These are phyloP conservation scores for Tenualosa ilisha DNA, from an alignment of 2,797 vertebrate species.

Conservation along the genomic window DNA sequence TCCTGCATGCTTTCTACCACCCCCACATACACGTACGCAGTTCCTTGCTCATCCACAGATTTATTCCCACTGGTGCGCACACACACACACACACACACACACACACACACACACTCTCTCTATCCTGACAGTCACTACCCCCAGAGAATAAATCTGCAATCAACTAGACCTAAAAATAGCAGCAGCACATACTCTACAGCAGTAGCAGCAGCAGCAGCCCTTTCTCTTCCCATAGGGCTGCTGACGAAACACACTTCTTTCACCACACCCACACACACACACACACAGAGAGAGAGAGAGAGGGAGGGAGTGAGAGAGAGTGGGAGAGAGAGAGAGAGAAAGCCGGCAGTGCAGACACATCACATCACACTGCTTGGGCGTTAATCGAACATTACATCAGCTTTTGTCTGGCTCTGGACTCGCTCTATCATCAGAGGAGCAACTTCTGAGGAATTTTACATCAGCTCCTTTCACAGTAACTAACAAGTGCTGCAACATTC, in stretches of 20 bases:
- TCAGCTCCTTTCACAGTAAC: not conserved
- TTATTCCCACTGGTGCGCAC: constrained; percentile 14
- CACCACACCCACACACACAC: constrained; percentile 47
- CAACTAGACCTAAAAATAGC: constrained; percentile 78
- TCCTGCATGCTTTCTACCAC: not conserved
- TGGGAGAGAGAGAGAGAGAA: no score
- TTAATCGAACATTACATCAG: constrained; percentile 14
- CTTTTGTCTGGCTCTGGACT: not conserved
- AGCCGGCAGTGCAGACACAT: not conserved
- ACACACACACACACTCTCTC: constrained; percentile 26
- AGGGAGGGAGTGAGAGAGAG: no score
- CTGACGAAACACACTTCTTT: constrained; percentile 26
- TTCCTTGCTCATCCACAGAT: constrained; percentile 45
- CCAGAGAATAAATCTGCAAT: constrained; percentile 79
- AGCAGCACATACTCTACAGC: constrained; percentile 47
- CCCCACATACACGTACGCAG: constrained; percentile 42
- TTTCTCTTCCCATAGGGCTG: constrained; percentile 44
- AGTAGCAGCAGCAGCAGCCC: not conserved
- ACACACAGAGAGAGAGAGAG: not conserved
- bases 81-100: constrained; percentile 39
- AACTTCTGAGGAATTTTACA: not conserved
- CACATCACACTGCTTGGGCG: not conserved
- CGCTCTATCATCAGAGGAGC: not conserved
- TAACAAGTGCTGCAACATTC: not conserved
- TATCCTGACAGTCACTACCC: constrained; percentile 59